Evolutionary conservation across 2,888 invertebrate species (phyloP).

Genomic region (Brassicogethes aeneus): DNA sequence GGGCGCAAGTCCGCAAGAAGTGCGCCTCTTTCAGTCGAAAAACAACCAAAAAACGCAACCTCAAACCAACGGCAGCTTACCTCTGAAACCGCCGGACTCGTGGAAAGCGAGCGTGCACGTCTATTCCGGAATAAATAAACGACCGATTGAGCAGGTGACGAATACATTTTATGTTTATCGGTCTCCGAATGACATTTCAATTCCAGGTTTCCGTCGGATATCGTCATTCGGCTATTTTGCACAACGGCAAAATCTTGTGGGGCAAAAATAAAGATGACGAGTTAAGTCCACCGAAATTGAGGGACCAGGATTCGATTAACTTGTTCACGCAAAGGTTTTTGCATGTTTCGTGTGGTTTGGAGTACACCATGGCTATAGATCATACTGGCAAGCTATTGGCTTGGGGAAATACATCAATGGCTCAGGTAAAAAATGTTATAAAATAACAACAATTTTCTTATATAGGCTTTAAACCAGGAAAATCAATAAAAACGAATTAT

Average conservation of each 20-base stretch:
- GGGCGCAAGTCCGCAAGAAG: conserved; percentile 69
- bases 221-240: conserved; percentile 57
- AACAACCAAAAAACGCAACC: conserved; percentile 21
- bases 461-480: neutral
- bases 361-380: conserved; percentile 65
- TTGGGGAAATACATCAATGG: conserved; percentile 65
- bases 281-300: conserved; percentile 60
- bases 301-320: conserved; percentile 30
- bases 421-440: conserved; percentile 56
- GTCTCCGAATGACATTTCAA: conserved; percentile 15
- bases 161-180: too few relatives aligned
- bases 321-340: conserved; percentile 31
- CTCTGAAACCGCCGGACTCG: conserved; percentile 23
- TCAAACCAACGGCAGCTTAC: conserved; percentile 14
- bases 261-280: conserved; percentile 88
- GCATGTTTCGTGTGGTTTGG: conserved; percentile 61
- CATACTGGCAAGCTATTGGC: conserved; percentile 59
- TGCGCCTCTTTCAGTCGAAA: conserved; percentile 51
- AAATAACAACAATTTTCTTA: too few relatives aligned
- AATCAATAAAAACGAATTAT: too few relatives aligned
- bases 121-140: conserved; percentile 27
- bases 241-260: conserved; percentile 49
- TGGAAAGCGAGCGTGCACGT: conserved; percentile 37
- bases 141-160: conserved; percentile 26
- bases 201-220: conserved; percentile 60